Evolutionary conservation across 2,888 invertebrate genomes (phyloP), one percentile per base, ranked within the genome.

Genomic region (Ectropis crepuscularia): DNA sequence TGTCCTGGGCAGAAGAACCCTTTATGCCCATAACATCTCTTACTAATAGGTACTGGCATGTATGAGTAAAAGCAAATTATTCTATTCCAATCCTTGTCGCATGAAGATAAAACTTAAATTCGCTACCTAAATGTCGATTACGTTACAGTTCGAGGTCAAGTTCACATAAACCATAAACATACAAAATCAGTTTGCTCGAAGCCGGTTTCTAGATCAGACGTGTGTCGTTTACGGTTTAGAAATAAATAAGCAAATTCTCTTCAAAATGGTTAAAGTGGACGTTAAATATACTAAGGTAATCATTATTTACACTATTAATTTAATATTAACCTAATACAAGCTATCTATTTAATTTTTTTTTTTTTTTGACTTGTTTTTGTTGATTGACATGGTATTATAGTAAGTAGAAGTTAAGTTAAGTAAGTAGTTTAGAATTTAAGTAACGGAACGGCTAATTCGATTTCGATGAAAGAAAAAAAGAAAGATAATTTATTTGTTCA

Each of bases 221-320:
- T 67, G 60, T 68, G 68, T 51, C 7, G 12, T 43, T 37, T 51
- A 53, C 43, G 6, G 28, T 51, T 36, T 50, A 51, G 39, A 57
- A 6, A 10, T 41, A 53, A 51, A 54, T 61, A 11, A 54, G 57
- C 37, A 54, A 36, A 65, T 61, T 10, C 10, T 41, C 28, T 61
- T 46, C 73, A 89, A 80, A 65, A 94, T 93, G 93, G 91, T 91
- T 74, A 88, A 88, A 78, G 90, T 93, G 63, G 88, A 92, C 72
- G 88, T 94, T 16, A 90, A 93, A 82, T 93, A 94, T 67, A 94
- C 91, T 7, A 90, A 93, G 90, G 94, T 94, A 85, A 72, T 36
- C 39, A 59, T 41, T 36, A 39, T 9, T 6, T 11, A 51, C 6
- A 28, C 12, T 51, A n/a, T n/a, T 16, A 45, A 0, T 47, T 49